Base-by-base conservation (phyloP, 1,140 invertebrate genomes). In the Uloborus diversus region DNA sequence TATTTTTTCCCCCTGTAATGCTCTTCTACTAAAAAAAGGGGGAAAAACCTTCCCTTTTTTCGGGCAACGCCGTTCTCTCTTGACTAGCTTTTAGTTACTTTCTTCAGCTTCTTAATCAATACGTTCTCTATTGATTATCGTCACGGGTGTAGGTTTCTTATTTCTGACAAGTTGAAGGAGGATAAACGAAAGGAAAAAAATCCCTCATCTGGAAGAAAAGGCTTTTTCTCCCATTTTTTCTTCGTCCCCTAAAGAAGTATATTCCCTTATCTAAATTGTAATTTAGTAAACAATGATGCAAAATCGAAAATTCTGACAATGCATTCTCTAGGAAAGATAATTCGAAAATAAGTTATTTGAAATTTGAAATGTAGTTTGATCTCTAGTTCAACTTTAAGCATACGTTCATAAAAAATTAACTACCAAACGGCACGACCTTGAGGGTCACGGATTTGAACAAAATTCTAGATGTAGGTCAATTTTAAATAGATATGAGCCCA, bases 41-140 rank as follows among this genome's bases (percentile, higher is more conserved):
- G 17, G 17, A 17, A 13, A 42, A 42, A 9, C 9, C 9, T 13
- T 9, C 17, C 37, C 17, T 9, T 42, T 9, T 42, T 42, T 42
- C 37, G 9, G 9, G 9, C 17, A 13, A 7, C 33, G 33, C 57
- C 35, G 35, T 70, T 70, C 51, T 70, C 57, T 70, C 49, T 11
- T 70, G 66, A 56, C 17, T 35, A n/a, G 14, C 51, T 70, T 56
- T 70, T 65, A 33, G 20, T 70, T 30, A 17, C 49, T 70, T 70
- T 70, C 57, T 70, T 56, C 66, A 51, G 66, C 53, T 51, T 7
- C 57, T 70, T 56, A 70, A 70, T 70, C 66, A 70, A 70, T 70
- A 70, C 53, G 23, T 28, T 47, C 51, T 17, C 1, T 70, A 70
- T 70, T 32, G 66, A 70, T 70, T 70, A 57, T 53, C 28, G 66